Base-by-base conservation (phyloP, 2,113 vertebrate genomes). In the Xenopus laevis region DNA sequence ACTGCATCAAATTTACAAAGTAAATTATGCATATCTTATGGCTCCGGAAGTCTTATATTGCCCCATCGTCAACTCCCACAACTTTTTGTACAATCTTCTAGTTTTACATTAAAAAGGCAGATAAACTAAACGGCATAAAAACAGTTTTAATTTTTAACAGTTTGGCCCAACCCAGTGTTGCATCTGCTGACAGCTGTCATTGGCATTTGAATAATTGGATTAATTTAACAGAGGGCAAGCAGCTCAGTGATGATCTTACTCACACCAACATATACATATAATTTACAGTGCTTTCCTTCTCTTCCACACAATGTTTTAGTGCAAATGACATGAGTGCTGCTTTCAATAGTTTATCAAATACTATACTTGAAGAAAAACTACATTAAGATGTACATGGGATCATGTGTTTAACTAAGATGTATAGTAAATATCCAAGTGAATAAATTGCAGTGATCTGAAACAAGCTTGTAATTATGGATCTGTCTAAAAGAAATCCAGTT, bases 1-100 rank as follows among this genome's bases (percentile, higher is more conserved):
- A 88, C 81, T 90, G 87, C 84, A 84, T 77, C 89, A 68, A 84
- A 84, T 93, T 93, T 91, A 89, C 84, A 82, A 88, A 85, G 92
- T 97, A 91, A 96, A 96, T 97, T 94, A 97, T 97, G 94, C 93
- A 98, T 95, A 89, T 87, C 83, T 80, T 89, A 93, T 92, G 91
- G 92, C 89, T 83, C 89, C 88, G 84, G 85, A 87, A 90, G 89
- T 91, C 89, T 93, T 92, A 63, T 64, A 45, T 94, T 89, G 86
- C 83, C 83, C 82, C 84, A 85, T 87, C 90, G 86, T 92, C 91
- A 95, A 93, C 94, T 96, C 93, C 90, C 94, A 94, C 92, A 92
- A 93, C 92, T 93, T 94, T 92, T 94, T 96, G 92, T 95, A 88
- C 78, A 87, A 89, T 87, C 90, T 79, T 78, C 83, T 84, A 90